Percentiles rank a stretch among this genome's conserved stretches.
Evolutionary conservation across 1,140 invertebrate genomes (phyloP).

Genomic region (Orussus abietinus): DNA sequence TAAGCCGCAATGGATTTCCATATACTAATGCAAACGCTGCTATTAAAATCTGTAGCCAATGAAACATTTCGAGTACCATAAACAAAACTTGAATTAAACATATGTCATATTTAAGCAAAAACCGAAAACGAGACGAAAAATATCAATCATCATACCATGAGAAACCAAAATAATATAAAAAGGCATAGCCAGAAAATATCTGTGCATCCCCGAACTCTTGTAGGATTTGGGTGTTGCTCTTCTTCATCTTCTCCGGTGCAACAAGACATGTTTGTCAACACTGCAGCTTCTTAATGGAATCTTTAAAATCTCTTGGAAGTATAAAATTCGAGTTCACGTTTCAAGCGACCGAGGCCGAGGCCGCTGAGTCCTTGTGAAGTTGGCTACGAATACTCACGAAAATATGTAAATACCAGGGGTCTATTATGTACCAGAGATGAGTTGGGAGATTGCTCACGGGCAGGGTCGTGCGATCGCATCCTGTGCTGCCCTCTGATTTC

Average conservation of each 20-base stretch:
- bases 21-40: slow-evolving; percentile 85
- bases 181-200: slow-evolving; percentile 81
- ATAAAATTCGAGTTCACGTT: too few species aligned
- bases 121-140: slow-evolving; percentile 25
- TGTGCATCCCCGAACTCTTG: slow-evolving; percentile 67
- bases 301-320: too few species aligned
- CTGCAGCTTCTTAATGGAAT: too few species aligned
- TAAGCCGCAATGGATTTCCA: slow-evolving; percentile 80
- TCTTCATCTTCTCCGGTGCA: slow-evolving; percentile 39
- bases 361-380: too few species aligned
- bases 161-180: slow-evolving; percentile 80
- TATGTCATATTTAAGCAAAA: slow-evolving; percentile 4
- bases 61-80: slow-evolving; percentile 20
- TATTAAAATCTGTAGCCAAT: slow-evolving; percentile 70
- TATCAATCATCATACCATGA: slow-evolving; percentile 69
- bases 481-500: too few species aligned
- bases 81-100: slow-evolving; percentile 12
- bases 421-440: too few species aligned
- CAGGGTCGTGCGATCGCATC: too few species aligned
- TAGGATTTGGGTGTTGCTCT: slow-evolving; percentile 39
- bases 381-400: too few species aligned
- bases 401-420: too few species aligned
- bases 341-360: too few species aligned
- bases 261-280: slow-evolving; percentile 46
- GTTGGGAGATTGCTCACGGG: too few species aligned